Evolutionary conservation across 2,797 vertebrate species (phyloP), one percentile per base, ranked within the genome.

Genomic region (Eidolon dupreanum): DNA sequence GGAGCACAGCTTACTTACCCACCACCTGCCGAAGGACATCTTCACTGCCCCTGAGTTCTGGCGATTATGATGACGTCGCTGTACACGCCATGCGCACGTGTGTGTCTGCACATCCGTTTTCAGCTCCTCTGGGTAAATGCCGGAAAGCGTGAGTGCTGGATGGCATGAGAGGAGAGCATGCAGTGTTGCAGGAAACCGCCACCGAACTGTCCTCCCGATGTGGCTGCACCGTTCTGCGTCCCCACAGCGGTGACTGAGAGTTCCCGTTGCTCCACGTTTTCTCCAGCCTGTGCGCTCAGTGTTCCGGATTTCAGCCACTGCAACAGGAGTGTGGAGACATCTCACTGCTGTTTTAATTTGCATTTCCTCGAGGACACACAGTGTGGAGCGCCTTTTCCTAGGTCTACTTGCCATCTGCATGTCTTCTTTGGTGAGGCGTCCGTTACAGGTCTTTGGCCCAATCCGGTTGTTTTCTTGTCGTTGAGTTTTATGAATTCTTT

Each of bases 231-330:
- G 1, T 1, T 33, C 3, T 17, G 26, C 28, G 7, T 6, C 17
- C 26, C 9, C 19, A 2, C 88, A 5, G 75, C 75, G 4, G 19
- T 1, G 51, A 22, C 9, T 0, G 2, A 8, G 43, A 12, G 15
- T 2, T 17, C 53, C 19, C 6, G 3, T 0, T 17, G 33, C n/a
- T 26, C 78, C 5, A 0, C 2, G 8, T 4, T 4, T 33, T 26
- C 8, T 5, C 3, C 7, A 1, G 24, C 4, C 7, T 0, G 43
- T 0, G 26, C 1, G 3, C 3, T 17, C n/a, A 0, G 53, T 0
- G 17, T 31, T 6, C 33, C 26, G 26, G 36, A 26, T 19, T 73
- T 4, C 1, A 70, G 90, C 36, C 26, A 2, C 43, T 28, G 15
- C 36, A 7, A 20, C 0, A 26, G 31, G 63, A 1, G 5, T 10